Conservation (phyloP, 1,140 invertebrate species). For the Caenorhabditis remanei region DNA sequence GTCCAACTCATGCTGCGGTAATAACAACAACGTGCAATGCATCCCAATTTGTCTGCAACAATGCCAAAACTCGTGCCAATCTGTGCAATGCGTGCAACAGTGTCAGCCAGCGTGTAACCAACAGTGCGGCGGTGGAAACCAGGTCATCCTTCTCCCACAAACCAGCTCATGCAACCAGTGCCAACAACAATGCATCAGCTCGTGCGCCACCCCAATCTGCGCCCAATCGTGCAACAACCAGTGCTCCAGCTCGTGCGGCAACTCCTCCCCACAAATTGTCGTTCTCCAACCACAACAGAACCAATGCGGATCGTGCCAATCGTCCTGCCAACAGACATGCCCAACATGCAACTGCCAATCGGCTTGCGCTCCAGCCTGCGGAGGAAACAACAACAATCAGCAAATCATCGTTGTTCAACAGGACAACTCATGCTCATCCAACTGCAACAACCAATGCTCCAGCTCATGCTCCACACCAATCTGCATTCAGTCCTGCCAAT, state of each 20-base stretch:
- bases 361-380: conserved; percentile 58
- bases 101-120: conserved; percentile 58
- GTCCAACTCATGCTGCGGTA: conserved; percentile 54
- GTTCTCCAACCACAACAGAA: conserved; percentile 58
- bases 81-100: neutral
- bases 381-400: conserved; percentile 60
- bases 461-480: conserved; percentile 52
- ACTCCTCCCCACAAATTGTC: conserved; percentile 53
- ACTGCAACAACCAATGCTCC: conserved; percentile 56
- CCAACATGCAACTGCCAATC: conserved; percentile 58
- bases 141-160: conserved; percentile 60
- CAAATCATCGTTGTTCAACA: conserved; percentile 60
- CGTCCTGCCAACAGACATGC: conserved; percentile 55
- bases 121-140: conserved; percentile 58
- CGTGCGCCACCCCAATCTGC: conserved; percentile 59
- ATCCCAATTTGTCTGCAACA: conserved; percentile 61
- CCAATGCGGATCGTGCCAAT: conserved; percentile 57
- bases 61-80: conserved; percentile 51
- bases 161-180: conserved; percentile 61
- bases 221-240: conserved; percentile 55
- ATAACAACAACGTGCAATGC: conserved; percentile 47
- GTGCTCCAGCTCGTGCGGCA: conserved; percentile 41
- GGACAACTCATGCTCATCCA: conserved; percentile 53
- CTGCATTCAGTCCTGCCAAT: conserved; percentile 57
- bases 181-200: conserved; percentile 47